These are phyloP conservation scores for Diarsia rubi DNA, from an alignment of 2,888 invertebrate genomes.

Conservation along the genomic window DNA sequence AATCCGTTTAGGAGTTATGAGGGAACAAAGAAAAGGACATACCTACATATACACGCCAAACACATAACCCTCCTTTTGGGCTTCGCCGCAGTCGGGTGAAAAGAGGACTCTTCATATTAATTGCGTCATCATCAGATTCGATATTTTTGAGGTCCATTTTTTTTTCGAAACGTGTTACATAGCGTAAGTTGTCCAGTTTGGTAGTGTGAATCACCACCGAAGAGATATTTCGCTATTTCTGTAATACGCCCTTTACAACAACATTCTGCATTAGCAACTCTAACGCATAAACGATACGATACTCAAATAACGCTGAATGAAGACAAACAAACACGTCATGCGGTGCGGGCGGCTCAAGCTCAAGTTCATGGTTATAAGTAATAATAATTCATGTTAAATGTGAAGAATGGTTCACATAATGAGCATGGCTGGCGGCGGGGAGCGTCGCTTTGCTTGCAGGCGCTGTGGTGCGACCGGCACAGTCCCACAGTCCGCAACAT, in stretches of 20 bases:
- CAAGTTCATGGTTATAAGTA: slow-evolving; percentile 46
- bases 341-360: slow-evolving; percentile 18
- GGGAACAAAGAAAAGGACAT: no score
- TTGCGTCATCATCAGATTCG: not conserved
- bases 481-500: slow-evolving; percentile 84
- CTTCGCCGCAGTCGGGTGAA: no score
- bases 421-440: slow-evolving; percentile 77
- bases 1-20: no score
- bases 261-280: not conserved
- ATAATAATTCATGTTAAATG: slow-evolving; percentile 48
- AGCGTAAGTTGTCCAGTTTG: not conserved
- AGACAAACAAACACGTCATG: slow-evolving; percentile 1
- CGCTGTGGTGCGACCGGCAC: slow-evolving; percentile 64
- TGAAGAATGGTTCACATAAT: slow-evolving; percentile 71
- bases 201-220: not conserved
- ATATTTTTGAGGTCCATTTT: not conserved
- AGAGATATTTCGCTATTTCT: not conserved
- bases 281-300: not conserved
- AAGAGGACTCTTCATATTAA: not conserved
- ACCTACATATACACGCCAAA: no score
- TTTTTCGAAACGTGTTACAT: not conserved
- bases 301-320: not conserved
- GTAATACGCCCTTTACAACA: not conserved
- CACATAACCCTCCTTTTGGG: no score
- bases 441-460: slow-evolving; percentile 64